A percentile compares a stretch with the other conserved stretches of the same genome.
Evolutionary conservation across 2,797 vertebrate genomes (phyloP).

Genomic region (Bufotes viridis): DNA sequence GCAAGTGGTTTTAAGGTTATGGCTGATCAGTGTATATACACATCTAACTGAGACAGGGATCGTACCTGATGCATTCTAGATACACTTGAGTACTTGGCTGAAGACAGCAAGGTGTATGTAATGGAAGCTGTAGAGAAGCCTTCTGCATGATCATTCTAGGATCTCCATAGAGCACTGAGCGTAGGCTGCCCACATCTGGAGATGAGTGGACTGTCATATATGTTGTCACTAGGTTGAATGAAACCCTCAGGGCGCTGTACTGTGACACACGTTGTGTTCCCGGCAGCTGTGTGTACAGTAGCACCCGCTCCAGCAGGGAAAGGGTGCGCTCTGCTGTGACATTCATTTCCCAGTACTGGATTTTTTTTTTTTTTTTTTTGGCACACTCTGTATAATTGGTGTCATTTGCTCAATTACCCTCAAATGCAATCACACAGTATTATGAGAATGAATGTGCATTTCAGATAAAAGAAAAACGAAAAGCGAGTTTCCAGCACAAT

Average conservation of each 20-base stretch:
- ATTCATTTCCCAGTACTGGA: conserved; percentile 24
- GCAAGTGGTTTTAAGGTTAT: too few species aligned
- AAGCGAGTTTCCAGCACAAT: conserved; percentile 3
- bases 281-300: background rate
- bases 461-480: conserved; percentile 36
- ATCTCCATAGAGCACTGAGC: background rate
- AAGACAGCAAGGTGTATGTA: background rate
- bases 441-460: conserved; percentile 37
- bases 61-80: too few species aligned
- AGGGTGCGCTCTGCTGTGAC: conserved; percentile 20
- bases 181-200: background rate
- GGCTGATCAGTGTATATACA: too few species aligned
- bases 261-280: background rate
- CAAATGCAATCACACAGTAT: conserved; percentile 34
- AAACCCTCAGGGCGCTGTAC: background rate
- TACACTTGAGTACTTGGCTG: background rate
- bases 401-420: conserved; percentile 57
- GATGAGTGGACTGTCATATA: background rate
- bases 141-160: background rate
- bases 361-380: conserved; percentile 13
- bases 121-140: background rate
- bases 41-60: too few species aligned
- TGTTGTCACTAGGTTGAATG: background rate
- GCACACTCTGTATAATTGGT: conserved; percentile 40
- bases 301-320: background rate